Conservation (phyloP, 1,140 invertebrate genomes). For the Rhopalosiphum padi region DNA sequence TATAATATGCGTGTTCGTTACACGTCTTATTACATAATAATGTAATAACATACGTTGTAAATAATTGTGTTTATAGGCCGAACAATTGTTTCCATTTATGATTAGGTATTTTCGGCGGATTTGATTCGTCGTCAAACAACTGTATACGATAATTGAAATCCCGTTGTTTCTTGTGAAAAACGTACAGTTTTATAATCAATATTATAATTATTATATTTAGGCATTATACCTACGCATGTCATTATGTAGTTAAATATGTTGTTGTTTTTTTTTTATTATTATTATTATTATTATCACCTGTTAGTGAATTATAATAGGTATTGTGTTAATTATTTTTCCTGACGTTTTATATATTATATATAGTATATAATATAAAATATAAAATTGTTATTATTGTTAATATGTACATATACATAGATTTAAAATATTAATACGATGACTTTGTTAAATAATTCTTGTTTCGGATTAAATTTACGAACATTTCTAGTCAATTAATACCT, state of each 20-base stretch:
- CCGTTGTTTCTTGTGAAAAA: background rate
- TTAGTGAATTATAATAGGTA: constrained; percentile 28
- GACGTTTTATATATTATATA: constrained; percentile 30
- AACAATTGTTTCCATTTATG: background rate
- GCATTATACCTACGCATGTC: background rate
- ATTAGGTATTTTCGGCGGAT: background rate
- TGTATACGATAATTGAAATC: background rate
- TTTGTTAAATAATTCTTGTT: constrained; percentile 45
- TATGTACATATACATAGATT: constrained; percentile 46
- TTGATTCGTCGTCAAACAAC: background rate
- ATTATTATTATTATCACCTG: background rate
- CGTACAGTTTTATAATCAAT: constrained; percentile 32
- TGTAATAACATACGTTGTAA: background rate
- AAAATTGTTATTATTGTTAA: constrained; percentile 52
- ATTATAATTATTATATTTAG: constrained; percentile 30
- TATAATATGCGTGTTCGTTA: background rate
- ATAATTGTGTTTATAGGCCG: background rate
- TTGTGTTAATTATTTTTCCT: constrained; percentile 17
- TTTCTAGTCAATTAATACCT: constrained; percentile 40
- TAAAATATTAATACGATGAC: constrained; percentile 43
- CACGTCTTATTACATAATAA: background rate
- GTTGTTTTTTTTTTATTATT: background rate
- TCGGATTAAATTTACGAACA: constrained; percentile 38
- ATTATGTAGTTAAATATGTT: background rate
- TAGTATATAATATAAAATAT: constrained; percentile 23